A percentile compares a stretch with the other conserved stretches of the same genome.
These are phyloP conservation scores for Pseudorectes ferrugineus DNA, from an alignment of 2,113 vertebrate species.

Conservation along the genomic window DNA sequence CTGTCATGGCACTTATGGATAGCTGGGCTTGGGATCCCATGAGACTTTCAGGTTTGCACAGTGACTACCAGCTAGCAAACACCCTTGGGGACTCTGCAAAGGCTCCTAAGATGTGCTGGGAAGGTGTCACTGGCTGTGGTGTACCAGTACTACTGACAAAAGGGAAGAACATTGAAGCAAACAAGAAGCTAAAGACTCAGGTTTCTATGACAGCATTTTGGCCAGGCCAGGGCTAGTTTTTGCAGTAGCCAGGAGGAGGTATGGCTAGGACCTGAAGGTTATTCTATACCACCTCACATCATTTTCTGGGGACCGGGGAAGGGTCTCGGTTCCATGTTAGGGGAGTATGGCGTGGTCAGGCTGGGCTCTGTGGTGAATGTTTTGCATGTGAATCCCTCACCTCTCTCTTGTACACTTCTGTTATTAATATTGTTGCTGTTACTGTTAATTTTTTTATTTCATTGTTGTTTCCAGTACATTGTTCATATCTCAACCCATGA, in stretches of 20 bases:
- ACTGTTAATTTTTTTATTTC: background rate
- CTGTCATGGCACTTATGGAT: background rate
- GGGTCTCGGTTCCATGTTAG: background rate
- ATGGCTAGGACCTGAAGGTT: background rate
- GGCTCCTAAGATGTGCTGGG: background rate
- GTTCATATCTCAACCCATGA: background rate
- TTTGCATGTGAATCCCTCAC: background rate
- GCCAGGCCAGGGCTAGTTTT: background rate
- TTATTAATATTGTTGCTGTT: background rate
- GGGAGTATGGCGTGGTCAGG: accelerated
- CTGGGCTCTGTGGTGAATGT: accelerated
- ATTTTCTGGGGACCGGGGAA: background rate
- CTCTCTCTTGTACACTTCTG: background rate
- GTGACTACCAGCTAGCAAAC: background rate
- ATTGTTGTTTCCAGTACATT: background rate
- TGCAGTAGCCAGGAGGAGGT: background rate
- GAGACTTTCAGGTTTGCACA: background rate
- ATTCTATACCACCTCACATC: background rate
- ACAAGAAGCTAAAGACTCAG: background rate
- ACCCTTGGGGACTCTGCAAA: background rate
- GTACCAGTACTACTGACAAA: background rate
- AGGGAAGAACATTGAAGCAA: background rate
- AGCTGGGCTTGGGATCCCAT: background rate
- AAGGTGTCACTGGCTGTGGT: background rate
- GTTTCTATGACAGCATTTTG: background rate